Conservation (phyloP, 2,797 vertebrate species). For the Halcyon smyrnensis region DNA sequence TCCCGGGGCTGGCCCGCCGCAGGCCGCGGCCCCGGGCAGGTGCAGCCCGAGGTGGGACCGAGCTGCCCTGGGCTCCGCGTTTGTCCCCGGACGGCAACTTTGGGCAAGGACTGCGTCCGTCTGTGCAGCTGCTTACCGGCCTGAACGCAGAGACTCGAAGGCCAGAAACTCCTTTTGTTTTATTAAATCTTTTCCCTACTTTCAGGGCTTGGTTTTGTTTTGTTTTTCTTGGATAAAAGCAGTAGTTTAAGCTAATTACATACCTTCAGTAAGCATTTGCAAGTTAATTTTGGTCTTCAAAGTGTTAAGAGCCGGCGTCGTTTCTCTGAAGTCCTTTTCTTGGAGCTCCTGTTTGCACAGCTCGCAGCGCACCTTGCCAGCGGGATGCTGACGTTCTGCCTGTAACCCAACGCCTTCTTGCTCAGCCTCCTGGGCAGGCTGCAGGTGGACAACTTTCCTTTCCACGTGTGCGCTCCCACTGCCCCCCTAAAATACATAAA, state of each 20-base stretch:
- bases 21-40: neutral
- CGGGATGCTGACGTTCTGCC: rapidly evolving
- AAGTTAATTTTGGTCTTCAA: neutral
- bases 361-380: neutral
- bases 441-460: neutral
- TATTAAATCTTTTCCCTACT: neutral
- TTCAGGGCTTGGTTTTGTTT: neutral
- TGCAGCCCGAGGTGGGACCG: neutral
- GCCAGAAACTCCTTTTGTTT: neutral
- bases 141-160: rapidly evolving
- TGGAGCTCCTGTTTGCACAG: neutral
- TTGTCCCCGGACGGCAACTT: neutral
- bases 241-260: neutral
- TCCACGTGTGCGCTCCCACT: neutral
- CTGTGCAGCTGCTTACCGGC: rapidly evolving
- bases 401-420: neutral
- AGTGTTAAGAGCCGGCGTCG: rapidly evolving
- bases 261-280: neutral
- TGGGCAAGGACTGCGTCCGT: rapidly evolving
- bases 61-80: rapidly evolving
- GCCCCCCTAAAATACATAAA: neutral
- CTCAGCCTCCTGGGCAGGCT: neutral
- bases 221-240: neutral
- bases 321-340: neutral
- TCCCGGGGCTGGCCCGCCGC: neutral